Percentiles rank a stretch among this genome's conserved stretches.
Conservation (phyloP, 2,888 invertebrate genomes). For the Mellilla xanthometata region DNA sequence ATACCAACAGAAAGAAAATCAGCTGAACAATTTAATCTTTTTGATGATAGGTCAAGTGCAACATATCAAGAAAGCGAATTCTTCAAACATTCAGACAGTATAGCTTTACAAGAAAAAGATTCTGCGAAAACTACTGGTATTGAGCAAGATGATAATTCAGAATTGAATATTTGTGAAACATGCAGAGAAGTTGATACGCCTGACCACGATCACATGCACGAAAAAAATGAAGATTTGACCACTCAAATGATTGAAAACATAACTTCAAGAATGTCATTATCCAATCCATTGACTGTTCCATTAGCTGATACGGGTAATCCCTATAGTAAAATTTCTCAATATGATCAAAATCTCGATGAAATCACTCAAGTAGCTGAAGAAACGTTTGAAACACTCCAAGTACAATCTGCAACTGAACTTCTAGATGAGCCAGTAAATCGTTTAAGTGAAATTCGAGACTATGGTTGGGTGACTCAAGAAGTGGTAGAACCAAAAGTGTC, state of each 20-base stretch:
- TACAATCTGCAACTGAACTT: constrained; percentile 56
- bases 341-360: constrained; percentile 47
- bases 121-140: neutral
- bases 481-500: neutral
- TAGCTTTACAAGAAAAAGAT: neutral
- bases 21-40: neutral
- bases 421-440: constrained; percentile 41
- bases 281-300: constrained; percentile 61
- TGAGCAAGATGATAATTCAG: constrained; percentile 36
- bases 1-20: constrained; percentile 4
- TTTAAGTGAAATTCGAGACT: constrained; percentile 30
- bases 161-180: constrained; percentile 65
- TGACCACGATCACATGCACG: constrained; percentile 37
- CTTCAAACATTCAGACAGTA: no score
- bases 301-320: constrained; percentile 40
- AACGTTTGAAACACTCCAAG: constrained; percentile 61
- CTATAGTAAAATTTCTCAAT: constrained; percentile 33
- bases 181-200: constrained; percentile 61
- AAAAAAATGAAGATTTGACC: constrained; percentile 56
- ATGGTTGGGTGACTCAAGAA: constrained; percentile 52
- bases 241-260: constrained; percentile 68
- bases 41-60: constrained; percentile 1
- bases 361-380: constrained; percentile 63
- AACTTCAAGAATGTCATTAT: constrained; percentile 65
- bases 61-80: no score